Evolutionary conservation across 2,888 invertebrate species (phyloP).

Genomic region (Tachina fera): DNA sequence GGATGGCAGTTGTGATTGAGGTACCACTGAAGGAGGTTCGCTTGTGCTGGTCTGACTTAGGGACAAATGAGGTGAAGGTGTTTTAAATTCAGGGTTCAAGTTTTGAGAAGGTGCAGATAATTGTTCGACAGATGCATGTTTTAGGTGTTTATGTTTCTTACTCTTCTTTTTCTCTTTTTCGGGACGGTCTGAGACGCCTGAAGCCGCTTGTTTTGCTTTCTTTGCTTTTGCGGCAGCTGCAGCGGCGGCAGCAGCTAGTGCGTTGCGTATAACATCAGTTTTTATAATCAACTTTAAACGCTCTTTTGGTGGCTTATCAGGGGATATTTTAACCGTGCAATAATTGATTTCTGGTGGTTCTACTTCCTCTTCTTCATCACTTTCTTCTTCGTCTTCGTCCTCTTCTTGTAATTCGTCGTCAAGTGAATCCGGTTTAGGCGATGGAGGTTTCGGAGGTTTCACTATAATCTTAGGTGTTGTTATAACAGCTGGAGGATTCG

Average conservation of each 20-base stretch:
- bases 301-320: slow-evolving; percentile 84
- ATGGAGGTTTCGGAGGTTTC: slow-evolving; percentile 77
- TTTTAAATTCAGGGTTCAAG: slow-evolving; percentile 79
- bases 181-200: slow-evolving; percentile 68
- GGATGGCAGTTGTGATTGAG: slow-evolving; percentile 57
- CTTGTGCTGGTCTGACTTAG: slow-evolving; percentile 69
- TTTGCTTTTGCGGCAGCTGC: slow-evolving; percentile 77
- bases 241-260: slow-evolving; percentile 81
- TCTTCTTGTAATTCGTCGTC: slow-evolving; percentile 52
- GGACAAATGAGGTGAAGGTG: slow-evolving; percentile 83
- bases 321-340: slow-evolving; percentile 82
- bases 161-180: slow-evolving; percentile 78
- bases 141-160: slow-evolving; percentile 81
- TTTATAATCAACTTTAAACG: slow-evolving; percentile 83
- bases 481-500: slow-evolving; percentile 39
- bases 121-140: slow-evolving; percentile 75
- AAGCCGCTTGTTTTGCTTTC: slow-evolving; percentile 67
- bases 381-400: slow-evolving; percentile 73
- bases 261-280: slow-evolving; percentile 82
- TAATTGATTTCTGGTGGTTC: slow-evolving; percentile 82
- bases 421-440: slow-evolving; percentile 68
- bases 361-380: slow-evolving; percentile 73
- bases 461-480: slow-evolving; percentile 79
- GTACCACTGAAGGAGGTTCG: slow-evolving; percentile 17
- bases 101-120: slow-evolving; percentile 61